These are phyloP conservation scores for Philonicus albiceps DNA, from an alignment of 2,888 invertebrate genomes.

Conservation along the genomic window DNA sequence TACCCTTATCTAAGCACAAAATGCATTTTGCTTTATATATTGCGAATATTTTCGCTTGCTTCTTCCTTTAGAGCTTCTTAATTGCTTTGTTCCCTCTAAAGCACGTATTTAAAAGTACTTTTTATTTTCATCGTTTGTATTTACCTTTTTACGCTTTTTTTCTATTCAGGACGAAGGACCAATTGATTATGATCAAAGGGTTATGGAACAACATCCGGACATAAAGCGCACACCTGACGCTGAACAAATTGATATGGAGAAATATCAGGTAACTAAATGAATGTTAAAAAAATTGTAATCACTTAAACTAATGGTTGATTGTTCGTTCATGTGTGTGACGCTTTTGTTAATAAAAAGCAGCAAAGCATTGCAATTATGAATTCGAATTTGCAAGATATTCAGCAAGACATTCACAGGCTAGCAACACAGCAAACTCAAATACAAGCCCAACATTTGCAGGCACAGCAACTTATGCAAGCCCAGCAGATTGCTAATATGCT, in stretches of 20 bases:
- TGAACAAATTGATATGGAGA: conserved; percentile 83
- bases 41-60: not conserved
- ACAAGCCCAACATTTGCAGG: conserved; percentile 70
- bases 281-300: not conserved
- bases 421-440: conserved; percentile 83
- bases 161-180: conserved; percentile 57
- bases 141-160: not conserved
- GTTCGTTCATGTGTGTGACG: not conserved
- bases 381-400: conserved; percentile 91
- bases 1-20: not conserved
- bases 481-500: conserved; percentile 66
- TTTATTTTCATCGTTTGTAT: not conserved
- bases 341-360: conserved; percentile 53
- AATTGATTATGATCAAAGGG: conserved; percentile 65
- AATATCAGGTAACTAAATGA: conserved; percentile 71
- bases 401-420: conserved; percentile 90
- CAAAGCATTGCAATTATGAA: conserved; percentile 74
- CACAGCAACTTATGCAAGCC: conserved; percentile 67
- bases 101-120: not conserved
- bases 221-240: conserved; percentile 77
- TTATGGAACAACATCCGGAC: conserved; percentile 71
- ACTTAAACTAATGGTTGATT: not conserved
- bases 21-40: not conserved
- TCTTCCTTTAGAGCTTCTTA: conserved; percentile 2
- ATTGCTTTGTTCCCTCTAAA: not conserved